These are phyloP conservation scores for Araneus ventricosus DNA, from an alignment of 1,140 invertebrate species.

Conservation along the genomic window DNA sequence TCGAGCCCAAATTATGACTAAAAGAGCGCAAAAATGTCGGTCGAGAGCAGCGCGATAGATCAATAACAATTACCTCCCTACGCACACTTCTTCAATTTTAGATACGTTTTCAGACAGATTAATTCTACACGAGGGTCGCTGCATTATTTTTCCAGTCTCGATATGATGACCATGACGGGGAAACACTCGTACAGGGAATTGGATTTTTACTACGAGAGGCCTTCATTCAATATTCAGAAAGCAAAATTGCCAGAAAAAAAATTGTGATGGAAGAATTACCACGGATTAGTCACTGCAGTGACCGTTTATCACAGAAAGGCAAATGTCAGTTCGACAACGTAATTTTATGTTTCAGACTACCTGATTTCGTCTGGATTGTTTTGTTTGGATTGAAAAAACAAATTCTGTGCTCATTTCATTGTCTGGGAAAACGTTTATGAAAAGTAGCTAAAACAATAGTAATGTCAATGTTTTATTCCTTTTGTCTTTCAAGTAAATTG, in stretches of 20 bases:
- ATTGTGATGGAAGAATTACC: background rate
- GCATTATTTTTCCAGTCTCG: background rate
- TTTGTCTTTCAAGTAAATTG: too few species aligned
- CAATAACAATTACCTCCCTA: slow-evolving; percentile 52
- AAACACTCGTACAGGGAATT: background rate
- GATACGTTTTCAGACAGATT: slow-evolving; percentile 42
- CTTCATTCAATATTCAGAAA: slow-evolving; percentile 8
- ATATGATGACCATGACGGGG: slow-evolving; percentile 1
- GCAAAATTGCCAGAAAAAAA: background rate
- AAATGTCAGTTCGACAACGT: background rate
- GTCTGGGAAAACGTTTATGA: too few species aligned
- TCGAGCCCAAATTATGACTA: background rate
- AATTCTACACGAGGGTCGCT: background rate
- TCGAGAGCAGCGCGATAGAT: slow-evolving; percentile 4
- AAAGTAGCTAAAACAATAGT: too few species aligned
- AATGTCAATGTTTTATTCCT: too few species aligned
- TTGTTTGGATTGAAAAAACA: background rate
- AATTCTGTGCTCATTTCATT: too few species aligned
- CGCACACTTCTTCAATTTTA: slow-evolving; percentile 53
- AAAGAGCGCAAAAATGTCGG: background rate
- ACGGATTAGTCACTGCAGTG: background rate
- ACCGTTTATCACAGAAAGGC: slow-evolving; percentile 25
- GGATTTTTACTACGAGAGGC: background rate
- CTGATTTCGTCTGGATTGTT: background rate
- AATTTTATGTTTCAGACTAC: background rate